Percentiles rank a stretch among this genome's conserved stretches.
Conservation (phyloP, 30 jellyfish, hydroid and myxozoan species). For the Aurelia aurita complex sp. Pacific region DNA sequence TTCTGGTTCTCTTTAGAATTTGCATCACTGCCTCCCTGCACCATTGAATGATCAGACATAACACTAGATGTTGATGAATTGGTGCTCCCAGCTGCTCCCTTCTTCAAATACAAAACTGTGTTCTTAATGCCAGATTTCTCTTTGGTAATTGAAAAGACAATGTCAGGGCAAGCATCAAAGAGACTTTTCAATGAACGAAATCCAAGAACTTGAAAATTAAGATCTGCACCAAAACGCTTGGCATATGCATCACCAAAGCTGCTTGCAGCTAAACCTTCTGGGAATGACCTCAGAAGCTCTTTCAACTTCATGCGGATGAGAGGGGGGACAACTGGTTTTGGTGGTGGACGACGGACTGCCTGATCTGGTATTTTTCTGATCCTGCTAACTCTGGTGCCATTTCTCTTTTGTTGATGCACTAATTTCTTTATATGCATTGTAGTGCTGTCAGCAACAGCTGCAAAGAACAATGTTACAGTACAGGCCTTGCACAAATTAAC, state of each 20-base stretch:
- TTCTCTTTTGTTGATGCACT: slow-evolving; percentile 62
- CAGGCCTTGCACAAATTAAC: too few relatives aligned
- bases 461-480: not conserved
- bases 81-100: not conserved
- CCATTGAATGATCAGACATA: too few relatives aligned
- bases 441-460: slow-evolving; percentile 78
- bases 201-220: slow-evolving; percentile 53
- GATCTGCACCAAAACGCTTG: slow-evolving; percentile 55
- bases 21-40: too few relatives aligned
- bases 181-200: slow-evolving; percentile 43
- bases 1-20: too few relatives aligned
- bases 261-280: slow-evolving; percentile 52
- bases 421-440: slow-evolving; percentile 75
- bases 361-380: slow-evolving; percentile 50
- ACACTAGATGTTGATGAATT: too few relatives aligned
- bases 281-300: slow-evolving; percentile 70
- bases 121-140: slow-evolving; percentile 10
- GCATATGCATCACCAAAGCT: slow-evolving; percentile 33
- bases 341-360: slow-evolving; percentile 52
- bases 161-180: slow-evolving; percentile 69
- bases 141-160: slow-evolving; percentile 10
- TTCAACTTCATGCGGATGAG: slow-evolving; percentile 51
- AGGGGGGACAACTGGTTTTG: slow-evolving; percentile 56
- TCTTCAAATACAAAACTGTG: not conserved
- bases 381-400: slow-evolving; percentile 50